Evolutionary conservation across 2,888 invertebrate genomes (phyloP), one percentile per base, ranked within the genome.

Genomic region (Leptogaster cylindrica): DNA sequence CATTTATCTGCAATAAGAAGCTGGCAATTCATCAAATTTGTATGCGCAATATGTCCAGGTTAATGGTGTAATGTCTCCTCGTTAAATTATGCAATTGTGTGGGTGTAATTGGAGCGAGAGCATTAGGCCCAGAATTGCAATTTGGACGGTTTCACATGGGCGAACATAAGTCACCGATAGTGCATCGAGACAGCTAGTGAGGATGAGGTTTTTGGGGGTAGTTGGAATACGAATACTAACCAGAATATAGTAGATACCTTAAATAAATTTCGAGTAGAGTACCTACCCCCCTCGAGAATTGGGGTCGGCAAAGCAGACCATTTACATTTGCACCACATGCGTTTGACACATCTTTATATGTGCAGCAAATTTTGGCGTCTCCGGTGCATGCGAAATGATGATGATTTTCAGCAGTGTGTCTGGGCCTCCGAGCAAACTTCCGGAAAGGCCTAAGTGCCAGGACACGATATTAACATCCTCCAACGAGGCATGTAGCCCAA

Each of bases 1-100:
- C 16, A 44, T 50, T 65, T 55, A 64, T 16, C 36, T 16, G 7
- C 65, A 55, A 55, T 48, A 55, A 68, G 68, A 41, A 31, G 65
- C 55, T 44, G 18, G 46, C 46, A 65, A 55, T 68, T 68, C 68
- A 68, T 68, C 48, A 68, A 64, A 68, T 55, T 68, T 68, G 55
- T 52, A 65, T 68, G 55, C 39, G 48, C 12, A 65, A 55, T 64
- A 65, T 52, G 65, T 55, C 68, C 51, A 55, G 65, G 64, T 48
- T 55, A 64, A 68, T 68, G 27, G 51, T 12, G 39, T 65, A 64
- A 68, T 65, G 65, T 28, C 58, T 68, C 44, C 18, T 65, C 48
- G 27, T 10, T 68, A 41, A 67, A 67, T 67, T 65, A 68, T 52
- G 46, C 52, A 55, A 48, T 36, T 41, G 25, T 16, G 50, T 50